A percentile compares a stretch with the other conserved stretches of the same genome.
phyloP scores from a whole-genome alignment of 2,113 vertebrate species.

The Austrofundulus limnaeus region DNA sequence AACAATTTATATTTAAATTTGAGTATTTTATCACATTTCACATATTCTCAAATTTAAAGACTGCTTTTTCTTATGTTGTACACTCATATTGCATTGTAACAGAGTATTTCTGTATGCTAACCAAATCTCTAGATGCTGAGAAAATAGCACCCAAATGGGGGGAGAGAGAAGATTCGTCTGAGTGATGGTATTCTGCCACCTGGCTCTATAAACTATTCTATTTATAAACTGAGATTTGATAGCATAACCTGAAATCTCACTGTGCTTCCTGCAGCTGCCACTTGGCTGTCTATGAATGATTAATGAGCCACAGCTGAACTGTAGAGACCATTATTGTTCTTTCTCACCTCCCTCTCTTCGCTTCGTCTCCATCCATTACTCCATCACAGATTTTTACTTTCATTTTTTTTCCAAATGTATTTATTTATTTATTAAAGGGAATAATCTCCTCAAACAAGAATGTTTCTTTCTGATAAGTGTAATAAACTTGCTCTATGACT shows the following conservation, averaged over 20 bases:
- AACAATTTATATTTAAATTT: background rate
- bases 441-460: slow-evolving; percentile 36
- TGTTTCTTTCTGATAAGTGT: slow-evolving; percentile 42
- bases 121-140: slow-evolving; percentile 9
- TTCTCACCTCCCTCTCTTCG: slow-evolving; percentile 30
- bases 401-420: background rate
- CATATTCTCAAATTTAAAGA: slow-evolving; percentile 4
- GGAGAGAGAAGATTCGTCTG: slow-evolving; percentile 38
- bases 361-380: slow-evolving; percentile 44
- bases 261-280: slow-evolving; percentile 71
- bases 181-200: slow-evolving; percentile 60
- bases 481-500: background rate
- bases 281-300: slow-evolving; percentile 79
- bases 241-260: slow-evolving; percentile 75
- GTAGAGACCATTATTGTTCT: slow-evolving; percentile 72
- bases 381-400: slow-evolving; percentile 14
- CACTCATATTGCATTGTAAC: background rate
- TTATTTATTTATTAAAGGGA: slow-evolving; percentile 18
- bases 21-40: background rate
- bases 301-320: slow-evolving; percentile 81
- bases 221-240: slow-evolving; percentile 82
- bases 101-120: slow-evolving; percentile 4
- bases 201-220: slow-evolving; percentile 69
- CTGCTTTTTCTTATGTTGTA: background rate
- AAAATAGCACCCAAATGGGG: slow-evolving; percentile 16